Base-by-base conservation (phyloP, 2,113 vertebrate genomes). In the Spheniscus mendiculus region DNA sequence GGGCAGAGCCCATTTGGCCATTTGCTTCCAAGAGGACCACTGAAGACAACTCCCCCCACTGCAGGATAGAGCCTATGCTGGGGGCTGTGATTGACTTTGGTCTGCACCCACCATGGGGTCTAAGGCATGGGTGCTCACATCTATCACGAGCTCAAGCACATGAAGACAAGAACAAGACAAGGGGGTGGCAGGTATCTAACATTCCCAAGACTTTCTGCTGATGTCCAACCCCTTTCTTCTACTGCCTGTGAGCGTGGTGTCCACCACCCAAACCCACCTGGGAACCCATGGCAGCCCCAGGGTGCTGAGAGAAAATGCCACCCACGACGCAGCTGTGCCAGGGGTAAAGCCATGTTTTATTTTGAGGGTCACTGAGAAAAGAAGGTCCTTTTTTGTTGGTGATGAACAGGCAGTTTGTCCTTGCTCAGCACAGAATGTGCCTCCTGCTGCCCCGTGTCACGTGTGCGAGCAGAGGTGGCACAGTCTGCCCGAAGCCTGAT, bases 181-280 rank as follows among this genome's bases (percentile, higher is more conserved):
- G 10, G 38, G 15, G 61, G 20, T 1, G 12, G 22, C 22, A 66
- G 36, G n/a, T 29, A 29, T 21, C 55, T 36, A 40, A 36, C 17
- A 11, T 6, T 6, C 8, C 47, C 66, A n/a, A 10, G 21, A 23
- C 21, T 40, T 69, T 72, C 83, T 74, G 11, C 3, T 61, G 74
- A 7, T 3, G 2, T 40, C 45, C 44, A 77, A 0, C 10, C 5
- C 13, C 30, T 52, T 87, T 61, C 53, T 91, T 17, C 29, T 58
- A 1, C 44, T 86, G n/a, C 30, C 15, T 76, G 7, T 53, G 20
- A 55, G 5, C 0, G 0, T 58, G 47, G 29, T 65, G 40, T 9
- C 63, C 83, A 63, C 30, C 61, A 42, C 20, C 58, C 49, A 88
- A 92, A 26, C 50, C 29, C 44, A 32, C 47, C 66, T 20, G 1